A percentile compares a stretch with the other conserved stretches of the same genome.
Evolutionary conservation across 2,888 invertebrate genomes (phyloP).

Genomic region (Muscina levida): DNA sequence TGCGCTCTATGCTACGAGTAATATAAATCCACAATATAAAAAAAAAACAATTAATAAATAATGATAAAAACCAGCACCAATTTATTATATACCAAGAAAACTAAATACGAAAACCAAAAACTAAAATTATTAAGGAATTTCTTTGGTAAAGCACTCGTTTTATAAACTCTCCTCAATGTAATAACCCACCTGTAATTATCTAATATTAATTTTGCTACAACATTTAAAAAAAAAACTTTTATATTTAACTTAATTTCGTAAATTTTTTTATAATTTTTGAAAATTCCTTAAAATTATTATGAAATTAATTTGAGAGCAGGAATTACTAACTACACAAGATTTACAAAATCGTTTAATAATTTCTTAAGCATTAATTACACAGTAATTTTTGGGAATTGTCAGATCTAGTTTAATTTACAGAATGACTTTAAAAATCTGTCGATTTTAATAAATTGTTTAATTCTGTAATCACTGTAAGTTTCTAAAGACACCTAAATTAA

Average conservation of each 20-base stretch:
- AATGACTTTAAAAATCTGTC: no score
- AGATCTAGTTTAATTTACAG: no score
- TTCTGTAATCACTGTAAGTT: no score
- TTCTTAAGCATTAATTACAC: no score
- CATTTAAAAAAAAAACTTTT: no score
- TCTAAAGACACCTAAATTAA: no score
- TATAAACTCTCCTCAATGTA: background rate
- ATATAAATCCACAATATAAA: background rate
- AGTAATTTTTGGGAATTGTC: no score
- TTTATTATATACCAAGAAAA: conserved; percentile 60
- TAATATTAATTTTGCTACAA: no score
- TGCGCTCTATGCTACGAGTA: background rate
- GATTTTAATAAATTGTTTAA: no score
- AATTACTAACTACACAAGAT: conserved; percentile 1
- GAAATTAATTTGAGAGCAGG: background rate
- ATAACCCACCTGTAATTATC: conserved; percentile 33
- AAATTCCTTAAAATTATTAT: background rate
- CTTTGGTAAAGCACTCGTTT: conserved; percentile 46
- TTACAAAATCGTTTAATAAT: conserved; percentile 20
- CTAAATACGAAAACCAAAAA: conserved; percentile 17
- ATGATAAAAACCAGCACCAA: conserved; percentile 61
- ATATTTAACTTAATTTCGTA: no score
- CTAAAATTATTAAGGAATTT: conserved; percentile 22
- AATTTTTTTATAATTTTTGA: no score
- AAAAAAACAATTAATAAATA: conserved; percentile 17